Base-by-base conservation (phyloP, 2,113 vertebrate genomes). In the Salvelinus fontinalis region DNA sequence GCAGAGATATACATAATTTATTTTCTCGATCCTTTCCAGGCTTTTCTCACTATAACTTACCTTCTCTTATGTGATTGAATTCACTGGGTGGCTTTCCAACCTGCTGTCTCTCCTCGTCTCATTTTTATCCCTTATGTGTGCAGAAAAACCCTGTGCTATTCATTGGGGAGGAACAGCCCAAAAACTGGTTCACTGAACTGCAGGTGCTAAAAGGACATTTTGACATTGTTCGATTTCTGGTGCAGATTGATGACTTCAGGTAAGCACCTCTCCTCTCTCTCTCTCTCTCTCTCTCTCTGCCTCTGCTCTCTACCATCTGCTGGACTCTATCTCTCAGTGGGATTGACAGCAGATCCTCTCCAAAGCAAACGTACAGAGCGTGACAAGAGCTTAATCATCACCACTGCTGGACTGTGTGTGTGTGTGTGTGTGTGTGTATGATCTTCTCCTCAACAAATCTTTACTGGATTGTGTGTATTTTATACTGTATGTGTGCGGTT, bases 141-240 rank as follows among this genome's bases (percentile, higher is more conserved):
- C 88, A 99, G 97, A 99, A 97, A 89, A 95, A 44, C 39, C 39
- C 8, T 44, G 39, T 44, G 39, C 39, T 44, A 44, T 11, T 44
- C 39, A 44, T 44, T 44, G 39, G 39, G 39, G 39, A 44, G 39
- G 39, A 44, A 44, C 39, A 44, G 9, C 39, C 39, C 2, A 96
- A 95, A 90, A 99, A 99, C 91, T 94, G 94, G 75, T 98, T 98
- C 84, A 98, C 97, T 9, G 97, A 99, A 73, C 95, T 99, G 81
- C 95, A 97, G 87, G 97, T 97, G 70, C 91, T 99, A 89, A 97
- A 95, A 94, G 96, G 95, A 83, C 97, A 99, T 92, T 95, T 94
- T 88, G 98, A 99, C 88, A 99, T 99, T 85, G 96, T 98, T 79
- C 94, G 98, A 81, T 99, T 97, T 94, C 93, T 99, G 86, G 95